phyloP scores from a whole-genome alignment of 2,797 vertebrate genomes.

The Gadopsis bispinosus region DNA sequence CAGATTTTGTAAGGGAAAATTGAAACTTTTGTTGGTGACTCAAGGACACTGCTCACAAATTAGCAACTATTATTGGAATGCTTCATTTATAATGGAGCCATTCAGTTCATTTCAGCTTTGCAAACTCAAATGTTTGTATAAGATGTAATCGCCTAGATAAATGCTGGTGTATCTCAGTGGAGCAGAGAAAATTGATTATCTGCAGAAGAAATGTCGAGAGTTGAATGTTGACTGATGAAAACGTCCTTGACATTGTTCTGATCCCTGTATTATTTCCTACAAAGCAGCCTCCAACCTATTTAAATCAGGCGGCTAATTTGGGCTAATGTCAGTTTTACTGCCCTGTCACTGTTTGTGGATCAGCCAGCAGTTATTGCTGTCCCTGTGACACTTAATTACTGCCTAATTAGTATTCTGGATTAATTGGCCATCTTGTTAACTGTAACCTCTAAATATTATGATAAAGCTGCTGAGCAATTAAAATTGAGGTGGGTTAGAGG shows the following conservation, averaged over 20 bases:
- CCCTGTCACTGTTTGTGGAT: slow-evolving; percentile 74
- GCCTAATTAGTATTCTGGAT: slow-evolving; percentile 79
- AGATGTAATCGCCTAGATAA: slow-evolving; percentile 24
- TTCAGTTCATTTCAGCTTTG: slow-evolving; percentile 35
- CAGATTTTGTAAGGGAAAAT: background rate
- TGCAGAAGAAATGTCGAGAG: slow-evolving; percentile 58
- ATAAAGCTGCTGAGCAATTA: slow-evolving; percentile 76
- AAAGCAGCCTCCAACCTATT: slow-evolving; percentile 61
- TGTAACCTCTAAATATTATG: slow-evolving; percentile 83
- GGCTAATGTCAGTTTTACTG: slow-evolving; percentile 67
- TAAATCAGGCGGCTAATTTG: slow-evolving; percentile 70
- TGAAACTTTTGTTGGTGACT: background rate
- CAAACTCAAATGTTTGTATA: slow-evolving; percentile 29
- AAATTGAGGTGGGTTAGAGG: slow-evolving; percentile 57
- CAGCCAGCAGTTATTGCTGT: slow-evolving; percentile 70
- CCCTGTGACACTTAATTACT: slow-evolving; percentile 73
- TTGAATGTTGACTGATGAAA: slow-evolving; percentile 55
- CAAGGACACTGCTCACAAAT: slow-evolving; percentile 5
- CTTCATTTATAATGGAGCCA: slow-evolving; percentile 8
- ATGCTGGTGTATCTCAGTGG: slow-evolving; percentile 32
- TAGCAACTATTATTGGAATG: background rate
- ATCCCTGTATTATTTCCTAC: slow-evolving; percentile 54
- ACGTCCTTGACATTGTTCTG: slow-evolving; percentile 72
- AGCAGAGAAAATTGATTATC: slow-evolving; percentile 51
- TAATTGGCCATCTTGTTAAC: slow-evolving; percentile 82